Conservation (phyloP, 2,797 vertebrate genomes). For the Pangasius krempfi region DNA sequence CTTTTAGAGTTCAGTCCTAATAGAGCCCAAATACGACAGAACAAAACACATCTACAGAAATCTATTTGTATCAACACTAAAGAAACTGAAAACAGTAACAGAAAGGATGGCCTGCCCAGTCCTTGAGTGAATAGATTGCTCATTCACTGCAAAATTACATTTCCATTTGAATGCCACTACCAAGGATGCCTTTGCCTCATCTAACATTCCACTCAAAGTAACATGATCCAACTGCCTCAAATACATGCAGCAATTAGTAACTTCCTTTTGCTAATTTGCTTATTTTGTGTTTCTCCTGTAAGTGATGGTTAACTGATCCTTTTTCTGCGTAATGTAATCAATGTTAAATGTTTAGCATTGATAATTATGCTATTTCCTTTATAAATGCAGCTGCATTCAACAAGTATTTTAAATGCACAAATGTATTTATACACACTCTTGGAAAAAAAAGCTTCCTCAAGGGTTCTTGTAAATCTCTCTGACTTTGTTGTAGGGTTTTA, state of each 20-base stretch:
- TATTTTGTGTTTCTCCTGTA: slow-evolving; percentile 26
- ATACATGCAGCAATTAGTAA: slow-evolving; percentile 43
- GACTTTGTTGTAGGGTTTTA: not conserved
- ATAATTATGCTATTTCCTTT: slow-evolving; percentile 1
- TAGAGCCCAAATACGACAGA: not conserved
- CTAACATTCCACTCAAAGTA: slow-evolving; percentile 41
- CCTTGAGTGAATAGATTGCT: slow-evolving; percentile 34
- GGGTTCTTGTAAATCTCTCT: not conserved
- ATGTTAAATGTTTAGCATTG: not conserved
- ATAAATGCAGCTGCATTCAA: not conserved
- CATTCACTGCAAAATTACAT: slow-evolving; percentile 33
- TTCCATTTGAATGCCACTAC: slow-evolving; percentile 45
- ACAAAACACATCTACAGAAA: slow-evolving; percentile 28
- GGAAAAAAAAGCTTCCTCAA: too few species aligned
- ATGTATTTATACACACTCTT: not conserved
- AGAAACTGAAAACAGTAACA: not conserved
- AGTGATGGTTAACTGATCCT: not conserved
- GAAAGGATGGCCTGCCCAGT: slow-evolving; percentile 21
- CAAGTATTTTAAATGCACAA: not conserved
- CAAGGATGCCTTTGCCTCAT: slow-evolving; percentile 28
- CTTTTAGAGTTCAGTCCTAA: not conserved
- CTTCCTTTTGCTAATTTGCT: slow-evolving; percentile 41
- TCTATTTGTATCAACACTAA: slow-evolving; percentile 27
- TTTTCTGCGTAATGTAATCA: slow-evolving; percentile 2
- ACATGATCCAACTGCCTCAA: slow-evolving; percentile 39